These are phyloP conservation scores for Cataglyphis altisquamis DNA, from an alignment of 2,888 invertebrate species.

Conservation along the genomic window DNA sequence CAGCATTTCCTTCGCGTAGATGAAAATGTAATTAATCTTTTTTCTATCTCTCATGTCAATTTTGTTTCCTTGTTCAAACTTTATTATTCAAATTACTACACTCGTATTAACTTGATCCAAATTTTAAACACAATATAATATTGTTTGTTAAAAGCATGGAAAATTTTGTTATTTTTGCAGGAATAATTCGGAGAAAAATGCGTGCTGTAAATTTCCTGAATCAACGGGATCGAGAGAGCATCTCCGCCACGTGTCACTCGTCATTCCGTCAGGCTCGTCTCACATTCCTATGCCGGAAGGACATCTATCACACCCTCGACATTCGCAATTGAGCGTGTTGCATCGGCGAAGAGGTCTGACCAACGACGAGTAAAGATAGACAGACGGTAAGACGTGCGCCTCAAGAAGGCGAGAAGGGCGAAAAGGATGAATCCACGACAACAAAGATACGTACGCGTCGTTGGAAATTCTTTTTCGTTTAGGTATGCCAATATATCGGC, in stretches of 20 bases:
- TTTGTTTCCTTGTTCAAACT: neutral
- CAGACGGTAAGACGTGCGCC: constrained; percentile 73
- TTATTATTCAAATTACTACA: neutral
- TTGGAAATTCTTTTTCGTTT: constrained; percentile 85
- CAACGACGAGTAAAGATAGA: constrained; percentile 74
- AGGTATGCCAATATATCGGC: constrained; percentile 86
- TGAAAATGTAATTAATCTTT: neutral
- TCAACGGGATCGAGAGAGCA: constrained; percentile 32
- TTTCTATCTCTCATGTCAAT: neutral
- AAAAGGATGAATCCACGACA: constrained; percentile 62
- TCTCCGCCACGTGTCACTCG: constrained; percentile 63
- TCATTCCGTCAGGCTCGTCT: constrained; percentile 72
- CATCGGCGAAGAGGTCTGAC: constrained; percentile 73
- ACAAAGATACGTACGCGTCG: constrained; percentile 72
- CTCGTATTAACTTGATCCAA: neutral
- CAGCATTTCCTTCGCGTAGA: neutral
- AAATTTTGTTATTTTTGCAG: neutral
- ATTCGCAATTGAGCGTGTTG: constrained; percentile 83
- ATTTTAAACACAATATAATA: neutral
- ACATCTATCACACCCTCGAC: constrained; percentile 84
- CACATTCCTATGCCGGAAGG: constrained; percentile 82
- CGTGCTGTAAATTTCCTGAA: constrained; percentile 43
- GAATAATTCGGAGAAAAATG: constrained; percentile 4
- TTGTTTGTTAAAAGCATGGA: neutral
- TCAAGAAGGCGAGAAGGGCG: constrained; percentile 56